phyloP scores from a whole-genome alignment of 1,140 invertebrate species.

The Drosophila bipectinata region DNA sequence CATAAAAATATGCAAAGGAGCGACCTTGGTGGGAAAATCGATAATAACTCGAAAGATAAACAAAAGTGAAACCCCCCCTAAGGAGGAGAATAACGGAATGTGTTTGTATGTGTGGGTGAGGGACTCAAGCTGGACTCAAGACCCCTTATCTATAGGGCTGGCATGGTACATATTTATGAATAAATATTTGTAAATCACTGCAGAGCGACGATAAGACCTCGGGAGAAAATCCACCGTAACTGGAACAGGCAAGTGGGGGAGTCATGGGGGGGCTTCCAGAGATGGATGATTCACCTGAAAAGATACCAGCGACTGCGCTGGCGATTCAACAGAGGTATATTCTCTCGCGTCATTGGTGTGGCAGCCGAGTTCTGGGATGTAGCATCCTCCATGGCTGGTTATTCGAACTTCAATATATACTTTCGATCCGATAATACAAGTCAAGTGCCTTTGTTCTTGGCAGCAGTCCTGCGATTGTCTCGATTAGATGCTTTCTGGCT shows the following conservation, averaged over 20 bases:
- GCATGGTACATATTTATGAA: not conserved
- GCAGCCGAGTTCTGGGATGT: slow-evolving; percentile 74
- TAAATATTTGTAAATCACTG: not conserved
- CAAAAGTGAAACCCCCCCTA: slow-evolving; percentile 38
- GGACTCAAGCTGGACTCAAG: too few species aligned
- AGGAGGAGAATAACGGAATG: slow-evolving; percentile 25
- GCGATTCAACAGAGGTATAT: slow-evolving; percentile 84
- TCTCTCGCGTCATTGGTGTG: slow-evolving; percentile 84
- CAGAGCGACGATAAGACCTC: slow-evolving; percentile 41
- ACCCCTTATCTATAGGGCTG: not conserved
- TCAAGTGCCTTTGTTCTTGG: slow-evolving; percentile 34
- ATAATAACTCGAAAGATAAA: slow-evolving; percentile 62
- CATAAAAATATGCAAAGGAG: slow-evolving; percentile 13
- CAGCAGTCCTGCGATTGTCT: slow-evolving; percentile 30
- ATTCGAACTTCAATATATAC: slow-evolving; percentile 8
- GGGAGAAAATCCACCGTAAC: not conserved
- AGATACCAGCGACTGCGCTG: slow-evolving; percentile 83
- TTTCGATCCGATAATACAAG: slow-evolving; percentile 18
- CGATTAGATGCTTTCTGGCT: slow-evolving; percentile 27
- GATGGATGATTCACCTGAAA: slow-evolving; percentile 83
- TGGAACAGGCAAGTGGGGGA: not conserved
- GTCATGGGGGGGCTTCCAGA: not conserved
- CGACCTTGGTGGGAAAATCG: slow-evolving; percentile 65
- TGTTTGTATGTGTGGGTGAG: slow-evolving; percentile 10
- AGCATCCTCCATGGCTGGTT: slow-evolving; percentile 67